phyloP scores from a whole-genome alignment of 35 echinoderm and acorn worm species.

The Apostichopus californicus region DNA sequence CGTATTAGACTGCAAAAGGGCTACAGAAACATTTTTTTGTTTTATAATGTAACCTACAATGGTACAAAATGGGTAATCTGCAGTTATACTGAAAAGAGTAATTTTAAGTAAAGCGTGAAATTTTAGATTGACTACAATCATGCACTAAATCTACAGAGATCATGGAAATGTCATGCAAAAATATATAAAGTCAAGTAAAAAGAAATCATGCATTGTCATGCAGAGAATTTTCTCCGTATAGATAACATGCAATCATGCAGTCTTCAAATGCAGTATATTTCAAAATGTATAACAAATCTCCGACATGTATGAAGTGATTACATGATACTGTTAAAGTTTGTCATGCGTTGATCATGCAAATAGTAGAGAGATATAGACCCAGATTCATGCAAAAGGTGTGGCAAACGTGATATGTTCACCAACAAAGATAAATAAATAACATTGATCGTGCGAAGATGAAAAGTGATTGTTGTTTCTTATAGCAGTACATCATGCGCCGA shows the following conservation, averaged over 20 bases:
- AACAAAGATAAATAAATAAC: neutral
- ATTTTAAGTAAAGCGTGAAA: no score
- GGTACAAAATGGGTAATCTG: no score
- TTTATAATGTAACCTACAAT: no score
- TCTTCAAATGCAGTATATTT: no score
- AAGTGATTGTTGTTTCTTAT: neutral
- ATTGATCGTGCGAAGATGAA: neutral
- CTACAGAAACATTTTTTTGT: no score
- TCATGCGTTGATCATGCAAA: slow-evolving; percentile 17
- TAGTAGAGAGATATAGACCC: neutral
- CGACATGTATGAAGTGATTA: neutral
- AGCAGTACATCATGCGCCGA: neutral
- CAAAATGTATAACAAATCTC: no score
- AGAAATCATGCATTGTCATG: neutral
- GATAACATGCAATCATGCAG: no score
- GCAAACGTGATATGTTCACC: neutral
- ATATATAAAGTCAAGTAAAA: neutral
- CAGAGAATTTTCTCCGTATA: no score
- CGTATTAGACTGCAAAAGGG: no score
- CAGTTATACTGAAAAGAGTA: no score
- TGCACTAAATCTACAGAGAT: neutral
- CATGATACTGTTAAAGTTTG: neutral
- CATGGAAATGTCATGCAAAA: neutral
- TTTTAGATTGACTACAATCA: neutral
- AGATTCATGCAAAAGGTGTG: slow-evolving; percentile 28